A percentile compares a stretch with the other conserved stretches of the same genome.
Conservation (phyloP, 2,888 invertebrate genomes). For the Leucophenga maculata region DNA sequence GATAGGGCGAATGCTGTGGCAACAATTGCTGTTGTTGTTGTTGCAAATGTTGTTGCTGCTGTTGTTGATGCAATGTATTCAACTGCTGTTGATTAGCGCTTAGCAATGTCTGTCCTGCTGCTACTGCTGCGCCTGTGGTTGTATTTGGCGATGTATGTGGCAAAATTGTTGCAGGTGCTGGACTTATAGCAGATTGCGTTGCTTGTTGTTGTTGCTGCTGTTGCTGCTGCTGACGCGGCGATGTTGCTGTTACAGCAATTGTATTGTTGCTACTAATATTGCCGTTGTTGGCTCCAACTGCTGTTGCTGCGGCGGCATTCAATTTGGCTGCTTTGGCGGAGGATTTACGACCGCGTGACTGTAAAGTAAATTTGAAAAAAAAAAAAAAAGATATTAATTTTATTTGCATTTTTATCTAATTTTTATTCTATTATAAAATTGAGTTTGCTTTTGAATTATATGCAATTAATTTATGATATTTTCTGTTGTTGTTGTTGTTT, state of each 20-base stretch:
- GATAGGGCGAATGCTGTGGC: conserved; percentile 55
- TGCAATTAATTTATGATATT: conserved; percentile 44
- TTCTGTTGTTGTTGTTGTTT: conserved; percentile 33
- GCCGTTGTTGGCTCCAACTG: conserved; percentile 46
- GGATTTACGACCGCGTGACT: conserved; percentile 70
- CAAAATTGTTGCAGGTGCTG: conserved; percentile 64
- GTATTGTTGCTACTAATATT: conserved; percentile 57
- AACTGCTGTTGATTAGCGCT: conserved; percentile 49
- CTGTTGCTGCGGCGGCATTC: conserved; percentile 61
- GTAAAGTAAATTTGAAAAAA: conserved; percentile 20
- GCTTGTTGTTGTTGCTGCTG: conserved; percentile 59
- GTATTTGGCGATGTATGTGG: conserved; percentile 71
- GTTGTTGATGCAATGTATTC: conserved; percentile 49
- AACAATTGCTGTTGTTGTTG: conserved; percentile 48
- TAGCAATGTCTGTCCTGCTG: conserved; percentile 29
- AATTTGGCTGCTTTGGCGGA: conserved; percentile 69
- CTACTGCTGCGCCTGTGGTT: conserved; percentile 53
- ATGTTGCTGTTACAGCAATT: conserved; percentile 43
- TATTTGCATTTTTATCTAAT: conserved; percentile 32
- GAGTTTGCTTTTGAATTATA: conserved; percentile 39
- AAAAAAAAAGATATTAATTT: conserved; percentile 26
- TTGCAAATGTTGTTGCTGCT: conserved; percentile 45
- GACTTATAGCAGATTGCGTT: conserved; percentile 61
- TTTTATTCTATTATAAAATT: conserved; percentile 22
- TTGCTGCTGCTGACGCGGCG: conserved; percentile 63